Evolutionary conservation across 1,140 invertebrate genomes (phyloP).

Genomic region (Drosophila neocordata): DNA sequence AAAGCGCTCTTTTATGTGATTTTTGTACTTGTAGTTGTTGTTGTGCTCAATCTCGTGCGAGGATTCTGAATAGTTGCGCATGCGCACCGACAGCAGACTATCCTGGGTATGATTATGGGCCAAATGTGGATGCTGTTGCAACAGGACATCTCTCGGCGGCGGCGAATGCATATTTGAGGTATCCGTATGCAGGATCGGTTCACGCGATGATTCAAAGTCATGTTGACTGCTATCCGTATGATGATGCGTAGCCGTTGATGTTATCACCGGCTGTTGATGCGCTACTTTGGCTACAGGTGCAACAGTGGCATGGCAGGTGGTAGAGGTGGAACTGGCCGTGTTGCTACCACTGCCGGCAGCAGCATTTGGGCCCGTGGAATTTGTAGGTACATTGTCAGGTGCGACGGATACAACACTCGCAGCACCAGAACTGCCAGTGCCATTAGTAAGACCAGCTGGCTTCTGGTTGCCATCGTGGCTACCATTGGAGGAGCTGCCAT

Average conservation of each 20-base stretch:
- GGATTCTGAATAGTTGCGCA: slow-evolving; percentile 83
- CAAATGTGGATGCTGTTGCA: slow-evolving; percentile 63
- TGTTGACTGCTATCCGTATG: slow-evolving; percentile 79
- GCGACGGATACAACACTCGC: background rate
- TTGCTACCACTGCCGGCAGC: slow-evolving; percentile 45
- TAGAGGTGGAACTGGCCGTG: slow-evolving; percentile 60
- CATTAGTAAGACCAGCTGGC: slow-evolving; percentile 26
- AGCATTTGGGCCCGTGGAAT: slow-evolving; percentile 44
- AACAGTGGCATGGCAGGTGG: slow-evolving; percentile 38
- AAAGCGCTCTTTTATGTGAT: slow-evolving; percentile 95
- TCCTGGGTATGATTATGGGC: slow-evolving; percentile 65
- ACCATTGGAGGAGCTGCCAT: slow-evolving; percentile 20
- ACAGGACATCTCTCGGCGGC: slow-evolving; percentile 64
- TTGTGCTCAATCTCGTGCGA: slow-evolving; percentile 83
- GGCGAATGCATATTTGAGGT: slow-evolving; percentile 82
- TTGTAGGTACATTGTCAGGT: slow-evolving; percentile 57
- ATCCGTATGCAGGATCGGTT: slow-evolving; percentile 73
- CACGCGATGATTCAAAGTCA: slow-evolving; percentile 79
- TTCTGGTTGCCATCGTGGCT: slow-evolving; percentile 38
- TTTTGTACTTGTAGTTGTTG: slow-evolving; percentile 95
- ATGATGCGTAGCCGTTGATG: slow-evolving; percentile 74
- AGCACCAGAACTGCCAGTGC: slow-evolving; percentile 3
- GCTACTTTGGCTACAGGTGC: slow-evolving; percentile 28
- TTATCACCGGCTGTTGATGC: slow-evolving; percentile 75
- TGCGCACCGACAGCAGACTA: slow-evolving; percentile 59